Evolutionary conservation across 2,888 invertebrate species (phyloP), one percentile per base, ranked within the genome.

Genomic region (Rhynchonema sp.): DNA sequence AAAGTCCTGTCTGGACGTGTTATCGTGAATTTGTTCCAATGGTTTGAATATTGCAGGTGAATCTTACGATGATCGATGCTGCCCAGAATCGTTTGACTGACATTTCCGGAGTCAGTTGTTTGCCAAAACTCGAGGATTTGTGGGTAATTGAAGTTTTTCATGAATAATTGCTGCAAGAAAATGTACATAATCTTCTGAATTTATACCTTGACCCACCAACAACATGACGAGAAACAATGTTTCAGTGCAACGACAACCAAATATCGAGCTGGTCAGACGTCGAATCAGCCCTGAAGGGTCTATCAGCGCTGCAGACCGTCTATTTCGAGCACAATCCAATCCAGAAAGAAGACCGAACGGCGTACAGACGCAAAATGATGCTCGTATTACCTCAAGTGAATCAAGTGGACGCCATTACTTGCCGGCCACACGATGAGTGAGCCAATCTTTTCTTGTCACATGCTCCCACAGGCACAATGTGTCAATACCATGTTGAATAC

Each of bases 401-500:
- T 62, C 94, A 98, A 76, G 86, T 98, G 66, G 98, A 98, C 78
- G 96, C 96, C 13, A 94, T 92, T 13, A 76, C 89, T 69, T 89
- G 88, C 28, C 25, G 28, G 22, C 54, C 6, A 38, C 38, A n/a
- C n/a, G n/a, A n/a, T n/a, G n/a, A n/a, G n/a, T n/a, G n/a, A n/a
- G n/a, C n/a, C n/a, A n/a, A n/a, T n/a, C n/a, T n/a, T n/a, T n/a
- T n/a, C n/a, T n/a, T n/a, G n/a, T n/a, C n/a, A n/a, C n/a, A n/a
- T n/a, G n/a, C n/a, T n/a, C n/a, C n/a, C n/a, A n/a, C n/a, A n/a
- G n/a, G n/a, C n/a, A n/a, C n/a, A n/a, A n/a, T n/a, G n/a, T n/a
- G n/a, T n/a, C n/a, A n/a, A n/a, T n/a, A n/a, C n/a, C n/a, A n/a
- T n/a, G n/a, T n/a, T n/a, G n/a, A n/a, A n/a, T n/a, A n/a, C n/a